Percentiles rank a stretch among this genome's conserved stretches.
Evolutionary conservation across 2,888 invertebrate species (phyloP).

Genomic region (Rhagonycha fulva): DNA sequence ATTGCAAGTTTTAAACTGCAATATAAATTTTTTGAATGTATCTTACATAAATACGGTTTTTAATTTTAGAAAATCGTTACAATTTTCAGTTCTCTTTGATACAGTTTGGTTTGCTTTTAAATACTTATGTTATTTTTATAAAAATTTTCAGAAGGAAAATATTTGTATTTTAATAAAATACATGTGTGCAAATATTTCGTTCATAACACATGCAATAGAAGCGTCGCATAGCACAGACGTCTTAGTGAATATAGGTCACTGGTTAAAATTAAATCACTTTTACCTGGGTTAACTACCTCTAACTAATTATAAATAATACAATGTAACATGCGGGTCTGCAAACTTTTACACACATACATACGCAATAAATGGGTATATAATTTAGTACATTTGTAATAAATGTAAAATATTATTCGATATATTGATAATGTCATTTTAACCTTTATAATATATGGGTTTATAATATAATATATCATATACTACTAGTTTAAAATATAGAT

Average conservation of each 20-base stretch:
- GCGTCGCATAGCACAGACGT: conserved; percentile 32
- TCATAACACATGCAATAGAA: conserved; percentile 20
- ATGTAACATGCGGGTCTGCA: conserved; percentile 36
- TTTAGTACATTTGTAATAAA: not conserved
- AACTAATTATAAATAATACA: conserved; percentile 45
- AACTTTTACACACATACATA: conserved; percentile 20
- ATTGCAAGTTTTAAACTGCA: not conserved
- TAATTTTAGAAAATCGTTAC: not conserved
- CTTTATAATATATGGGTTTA: not conserved
- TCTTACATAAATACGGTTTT: not conserved
- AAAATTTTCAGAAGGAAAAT: not conserved
- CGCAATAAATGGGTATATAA: not conserved
- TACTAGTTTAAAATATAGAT: not conserved
- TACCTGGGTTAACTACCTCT: conserved; percentile 55
- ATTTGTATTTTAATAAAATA: conserved; percentile 10
- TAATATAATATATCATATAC: not conserved
- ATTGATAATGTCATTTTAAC: not conserved
- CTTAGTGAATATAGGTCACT: conserved; percentile 51
- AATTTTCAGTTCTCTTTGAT: not conserved
- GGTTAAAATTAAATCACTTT: conserved; percentile 53
- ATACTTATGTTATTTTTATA: not conserved
- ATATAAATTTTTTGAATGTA: not conserved
- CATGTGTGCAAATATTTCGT: conserved; percentile 22
- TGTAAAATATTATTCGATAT: not conserved
- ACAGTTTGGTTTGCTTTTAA: not conserved